Evolutionary conservation across 2,888 invertebrate species (phyloP).

Genomic region (Eulithis testata): DNA sequence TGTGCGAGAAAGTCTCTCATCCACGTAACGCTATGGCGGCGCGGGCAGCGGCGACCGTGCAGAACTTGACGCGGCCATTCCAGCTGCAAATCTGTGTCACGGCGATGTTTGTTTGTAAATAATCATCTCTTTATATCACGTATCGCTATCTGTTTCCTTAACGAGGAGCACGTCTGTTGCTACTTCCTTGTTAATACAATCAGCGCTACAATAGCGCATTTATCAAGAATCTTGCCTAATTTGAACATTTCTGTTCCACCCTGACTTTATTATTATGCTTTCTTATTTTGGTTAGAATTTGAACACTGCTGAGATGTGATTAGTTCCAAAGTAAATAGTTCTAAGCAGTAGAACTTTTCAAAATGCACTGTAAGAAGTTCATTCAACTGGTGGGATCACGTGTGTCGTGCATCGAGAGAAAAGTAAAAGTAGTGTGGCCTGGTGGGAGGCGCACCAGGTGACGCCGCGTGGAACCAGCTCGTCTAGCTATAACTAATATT

Average conservation of each 20-base stretch:
- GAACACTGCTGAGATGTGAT: neutral
- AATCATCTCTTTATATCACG: conserved; percentile 62
- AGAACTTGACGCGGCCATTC: conserved; percentile 52
- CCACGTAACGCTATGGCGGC: conserved; percentile 66
- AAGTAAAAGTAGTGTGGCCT: conserved; percentile 77
- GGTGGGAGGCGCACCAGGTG: conserved; percentile 52
- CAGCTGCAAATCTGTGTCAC: conserved; percentile 69
- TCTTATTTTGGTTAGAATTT: neutral
- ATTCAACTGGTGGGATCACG: conserved; percentile 39
- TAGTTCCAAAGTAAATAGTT: neutral
- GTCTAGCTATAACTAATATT: conserved; percentile 32
- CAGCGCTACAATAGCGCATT: conserved; percentile 13
- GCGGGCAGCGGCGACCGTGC: conserved; percentile 50
- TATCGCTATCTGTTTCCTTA: conserved; percentile 52
- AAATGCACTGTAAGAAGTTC: conserved; percentile 39
- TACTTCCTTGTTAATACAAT: conserved; percentile 31
- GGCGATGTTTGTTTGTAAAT: conserved; percentile 78
- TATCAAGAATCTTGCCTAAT: neutral
- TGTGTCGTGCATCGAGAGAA: conserved; percentile 60
- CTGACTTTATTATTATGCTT: neutral
- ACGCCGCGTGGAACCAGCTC: conserved; percentile 49
- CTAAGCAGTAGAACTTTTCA: conserved; percentile 21
- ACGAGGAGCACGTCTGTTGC: conserved; percentile 49
- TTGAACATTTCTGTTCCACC: neutral
- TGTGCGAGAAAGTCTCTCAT: conserved; percentile 76